phyloP scores from a whole-genome alignment of 2,113 vertebrate genomes.

The Salvelinus namaycush region DNA sequence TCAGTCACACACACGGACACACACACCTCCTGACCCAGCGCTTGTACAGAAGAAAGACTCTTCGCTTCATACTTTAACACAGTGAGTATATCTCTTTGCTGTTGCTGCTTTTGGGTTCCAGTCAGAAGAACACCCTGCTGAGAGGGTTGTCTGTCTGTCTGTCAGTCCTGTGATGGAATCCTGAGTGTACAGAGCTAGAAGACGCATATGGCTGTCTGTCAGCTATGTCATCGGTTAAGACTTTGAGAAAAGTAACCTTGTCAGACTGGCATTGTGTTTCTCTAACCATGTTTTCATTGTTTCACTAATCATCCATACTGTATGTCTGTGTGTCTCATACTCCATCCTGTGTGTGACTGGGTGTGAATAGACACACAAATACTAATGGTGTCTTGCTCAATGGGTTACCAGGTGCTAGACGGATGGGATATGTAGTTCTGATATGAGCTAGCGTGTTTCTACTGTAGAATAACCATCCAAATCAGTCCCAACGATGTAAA shows the following conservation, averaged over 20 bases:
- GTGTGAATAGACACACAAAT: neutral
- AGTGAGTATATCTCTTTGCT: slow-evolving; percentile 61
- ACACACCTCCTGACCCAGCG: slow-evolving; percentile 29
- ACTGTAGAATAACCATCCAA: too few species aligned
- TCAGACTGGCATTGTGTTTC: neutral
- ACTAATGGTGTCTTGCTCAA: neutral
- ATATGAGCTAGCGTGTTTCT: neutral
- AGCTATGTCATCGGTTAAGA: neutral
- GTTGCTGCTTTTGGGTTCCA: neutral
- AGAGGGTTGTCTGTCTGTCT: too few species aligned
- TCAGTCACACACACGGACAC: slow-evolving; percentile 36
- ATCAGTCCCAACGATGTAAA: too few species aligned
- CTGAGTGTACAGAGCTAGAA: too few species aligned
- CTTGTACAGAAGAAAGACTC: slow-evolving; percentile 39
- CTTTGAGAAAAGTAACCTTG: neutral
- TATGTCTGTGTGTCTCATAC: neutral
- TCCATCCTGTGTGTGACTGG: neutral
- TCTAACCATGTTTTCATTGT: neutral
- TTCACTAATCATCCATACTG: neutral
- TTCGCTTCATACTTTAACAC: slow-evolving; percentile 44
- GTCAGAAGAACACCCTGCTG: neutral
- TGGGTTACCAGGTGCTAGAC: neutral
- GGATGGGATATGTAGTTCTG: neutral
- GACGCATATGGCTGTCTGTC: neutral
- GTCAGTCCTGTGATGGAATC: too few species aligned